These are phyloP conservation scores for Botia almorhae DNA, from an alignment of 2,797 vertebrate genomes.

Conservation along the genomic window DNA sequence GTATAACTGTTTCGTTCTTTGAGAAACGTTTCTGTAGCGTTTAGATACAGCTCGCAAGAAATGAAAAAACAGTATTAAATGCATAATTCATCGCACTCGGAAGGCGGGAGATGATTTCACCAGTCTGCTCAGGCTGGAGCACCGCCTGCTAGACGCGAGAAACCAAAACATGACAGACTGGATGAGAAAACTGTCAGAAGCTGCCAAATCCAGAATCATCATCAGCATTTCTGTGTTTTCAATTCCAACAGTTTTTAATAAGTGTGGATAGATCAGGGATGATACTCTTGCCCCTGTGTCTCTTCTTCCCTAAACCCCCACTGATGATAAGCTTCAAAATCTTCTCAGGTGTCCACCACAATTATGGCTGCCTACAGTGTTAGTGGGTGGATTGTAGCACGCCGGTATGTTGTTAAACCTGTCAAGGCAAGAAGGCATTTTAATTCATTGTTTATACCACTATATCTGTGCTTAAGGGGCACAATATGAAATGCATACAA, in stretches of 20 bases:
- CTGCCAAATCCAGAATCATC: conserved; percentile 45
- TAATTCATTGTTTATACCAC: neutral
- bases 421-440: neutral
- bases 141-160: conserved; percentile 28
- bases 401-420: neutral
- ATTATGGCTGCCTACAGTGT: neutral
- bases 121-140: neutral
- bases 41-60: neutral
- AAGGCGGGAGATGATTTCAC: neutral
- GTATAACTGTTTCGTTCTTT: conserved; percentile 11
- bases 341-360: neutral
- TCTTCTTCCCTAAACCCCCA: neutral
- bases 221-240: conserved; percentile 8
- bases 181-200: conserved; percentile 53
- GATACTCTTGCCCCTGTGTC: conserved; percentile 8
- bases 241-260: conserved; percentile 13
- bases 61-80: conserved; percentile 5
- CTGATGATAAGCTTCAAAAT: neutral
- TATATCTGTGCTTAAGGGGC: neutral
- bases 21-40: neutral
- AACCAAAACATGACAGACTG: conserved; percentile 45
- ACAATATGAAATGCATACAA: neutral
- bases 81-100: conserved; percentile 19
- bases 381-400: neutral
- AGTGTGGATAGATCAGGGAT: conserved; percentile 3